Evolutionary conservation across 2,797 vertebrate genomes (phyloP).

Genomic region (Pyrocephalus nanus): DNA sequence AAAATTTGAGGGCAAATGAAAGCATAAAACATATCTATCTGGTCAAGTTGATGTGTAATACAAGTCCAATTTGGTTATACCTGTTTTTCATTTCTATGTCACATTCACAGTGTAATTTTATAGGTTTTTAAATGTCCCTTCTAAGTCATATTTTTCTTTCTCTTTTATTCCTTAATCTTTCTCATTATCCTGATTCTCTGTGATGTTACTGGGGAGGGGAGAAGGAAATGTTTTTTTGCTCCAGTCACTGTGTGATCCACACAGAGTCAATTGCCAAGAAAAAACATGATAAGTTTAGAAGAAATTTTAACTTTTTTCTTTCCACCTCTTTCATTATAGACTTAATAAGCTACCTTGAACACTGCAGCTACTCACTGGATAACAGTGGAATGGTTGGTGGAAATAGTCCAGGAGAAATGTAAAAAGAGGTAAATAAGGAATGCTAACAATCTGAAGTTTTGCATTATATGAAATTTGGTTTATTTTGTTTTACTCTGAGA

Average conservation of each 20-base stretch:
- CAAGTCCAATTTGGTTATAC: background rate
- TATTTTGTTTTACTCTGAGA: background rate
- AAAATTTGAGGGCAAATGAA: slow-evolving; percentile 6
- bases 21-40: background rate
- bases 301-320: background rate
- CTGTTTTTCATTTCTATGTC: background rate
- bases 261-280: background rate
- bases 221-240: background rate
- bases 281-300: background rate
- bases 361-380: background rate
- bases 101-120: background rate
- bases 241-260: background rate
- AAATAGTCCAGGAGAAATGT: background rate
- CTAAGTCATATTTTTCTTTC: background rate
- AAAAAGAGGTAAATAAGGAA: background rate
- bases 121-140: background rate
- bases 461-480: background rate
- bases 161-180: background rate
- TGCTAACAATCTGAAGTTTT: background rate
- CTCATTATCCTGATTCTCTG: background rate
- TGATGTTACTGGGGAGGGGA: background rate
- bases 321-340: background rate
- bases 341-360: background rate
- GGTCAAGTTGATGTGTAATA: background rate
- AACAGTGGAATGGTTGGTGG: background rate